Evolutionary conservation across 1,140 invertebrate species (phyloP).

Genomic region (Trichoplusia ni): DNA sequence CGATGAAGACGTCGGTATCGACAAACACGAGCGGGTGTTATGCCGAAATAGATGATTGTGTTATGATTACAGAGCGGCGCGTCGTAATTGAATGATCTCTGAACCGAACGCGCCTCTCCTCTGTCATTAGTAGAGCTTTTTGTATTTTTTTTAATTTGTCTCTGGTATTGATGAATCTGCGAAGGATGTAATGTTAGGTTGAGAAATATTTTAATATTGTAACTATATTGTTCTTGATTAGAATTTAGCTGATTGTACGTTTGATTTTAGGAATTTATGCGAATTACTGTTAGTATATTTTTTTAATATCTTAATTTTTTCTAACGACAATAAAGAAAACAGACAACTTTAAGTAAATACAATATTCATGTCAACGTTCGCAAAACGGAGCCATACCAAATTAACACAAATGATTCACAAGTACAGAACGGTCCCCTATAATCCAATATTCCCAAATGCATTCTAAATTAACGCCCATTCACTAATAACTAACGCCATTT

Average conservation of each 20-base stretch:
- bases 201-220: constrained; percentile 13
- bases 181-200: constrained; percentile 11
- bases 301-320: too few relatives aligned
- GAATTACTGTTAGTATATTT: too few relatives aligned
- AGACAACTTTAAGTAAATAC: too few relatives aligned
- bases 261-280: not conserved
- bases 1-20: constrained; percentile 29
- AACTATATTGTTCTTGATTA: not conserved
- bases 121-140: constrained; percentile 59
- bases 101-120: constrained; percentile 35
- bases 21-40: constrained; percentile 39
- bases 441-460: constrained; percentile 33
- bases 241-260: not conserved
- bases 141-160: constrained; percentile 50
- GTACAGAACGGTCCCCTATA: constrained; percentile 3
- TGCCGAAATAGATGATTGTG: constrained; percentile 61
- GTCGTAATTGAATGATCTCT: constrained; percentile 63
- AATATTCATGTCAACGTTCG: not conserved
- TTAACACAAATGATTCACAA: not conserved
- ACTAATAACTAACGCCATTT: constrained; percentile 44
- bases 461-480: constrained; percentile 44
- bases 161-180: constrained; percentile 35
- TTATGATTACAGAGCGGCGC: constrained; percentile 69
- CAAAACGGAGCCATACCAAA: not conserved
- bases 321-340: too few relatives aligned